These are phyloP conservation scores for Thelaira solivaga DNA, from an alignment of 2,888 invertebrate species.

Conservation along the genomic window DNA sequence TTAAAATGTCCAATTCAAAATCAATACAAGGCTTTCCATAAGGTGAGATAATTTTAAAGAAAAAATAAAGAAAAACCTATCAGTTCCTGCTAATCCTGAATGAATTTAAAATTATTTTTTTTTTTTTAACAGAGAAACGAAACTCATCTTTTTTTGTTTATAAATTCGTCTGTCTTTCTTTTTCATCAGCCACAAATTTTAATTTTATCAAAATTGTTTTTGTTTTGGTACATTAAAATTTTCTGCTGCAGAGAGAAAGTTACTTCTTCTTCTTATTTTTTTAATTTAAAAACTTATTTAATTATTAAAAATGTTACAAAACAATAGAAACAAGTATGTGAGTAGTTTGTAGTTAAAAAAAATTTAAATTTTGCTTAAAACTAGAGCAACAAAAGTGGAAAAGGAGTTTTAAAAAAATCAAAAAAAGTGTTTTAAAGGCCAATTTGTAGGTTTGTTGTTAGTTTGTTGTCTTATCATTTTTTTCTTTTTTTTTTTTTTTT, in stretches of 20 bases:
- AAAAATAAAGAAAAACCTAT: no score
- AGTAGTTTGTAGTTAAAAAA: background rate
- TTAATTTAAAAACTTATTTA: constrained; percentile 48
- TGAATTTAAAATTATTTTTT: no score
- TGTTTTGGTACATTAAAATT: background rate
- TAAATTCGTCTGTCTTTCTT: no score
- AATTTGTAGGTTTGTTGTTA: constrained; percentile 15
- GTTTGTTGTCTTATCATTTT: background rate
- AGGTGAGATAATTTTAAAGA: no score
- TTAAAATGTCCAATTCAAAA: no score
- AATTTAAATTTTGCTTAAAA: constrained; percentile 46
- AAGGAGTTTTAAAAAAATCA: constrained; percentile 2
- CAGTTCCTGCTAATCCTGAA: no score
- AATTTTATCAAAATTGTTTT: no score
- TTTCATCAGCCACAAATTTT: no score
- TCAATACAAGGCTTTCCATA: no score
- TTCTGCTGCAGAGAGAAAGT: background rate
- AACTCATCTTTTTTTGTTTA: no score
- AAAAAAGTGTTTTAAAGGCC: constrained; percentile 22
- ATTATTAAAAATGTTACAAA: constrained; percentile 47
- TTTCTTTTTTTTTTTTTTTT: background rate
- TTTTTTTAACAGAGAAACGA: no score
- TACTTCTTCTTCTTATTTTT: background rate
- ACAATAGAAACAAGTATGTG: constrained; percentile 30
- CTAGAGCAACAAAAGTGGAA: constrained; percentile 32